Conservation (phyloP, 2,797 vertebrate genomes). For the Morus bassanus region DNA sequence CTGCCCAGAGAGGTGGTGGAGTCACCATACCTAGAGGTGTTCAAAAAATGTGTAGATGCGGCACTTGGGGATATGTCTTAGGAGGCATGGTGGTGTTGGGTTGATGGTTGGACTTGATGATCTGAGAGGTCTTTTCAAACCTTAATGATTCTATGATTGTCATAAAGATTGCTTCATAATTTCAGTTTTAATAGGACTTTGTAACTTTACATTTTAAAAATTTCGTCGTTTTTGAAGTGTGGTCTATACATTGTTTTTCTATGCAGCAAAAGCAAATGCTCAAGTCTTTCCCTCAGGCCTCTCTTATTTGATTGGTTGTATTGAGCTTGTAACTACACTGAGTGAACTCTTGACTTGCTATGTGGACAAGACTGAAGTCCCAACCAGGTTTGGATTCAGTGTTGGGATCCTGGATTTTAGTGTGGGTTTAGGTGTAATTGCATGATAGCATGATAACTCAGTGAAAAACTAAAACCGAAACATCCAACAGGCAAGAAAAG, state of each 20-base stretch:
- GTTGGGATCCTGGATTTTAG: neutral
- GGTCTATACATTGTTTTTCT: neutral
- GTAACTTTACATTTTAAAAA: neutral
- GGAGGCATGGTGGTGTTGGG: no score
- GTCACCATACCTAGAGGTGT: no score
- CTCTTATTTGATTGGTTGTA: neutral
- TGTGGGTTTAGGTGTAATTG: neutral
- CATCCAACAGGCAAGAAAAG: neutral
- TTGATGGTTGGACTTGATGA: no score
- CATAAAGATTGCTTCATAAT: neutral
- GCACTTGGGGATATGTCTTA: no score
- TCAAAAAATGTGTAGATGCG: no score
- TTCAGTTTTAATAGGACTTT: neutral
- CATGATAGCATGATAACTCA: neutral
- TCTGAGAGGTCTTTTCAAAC: no score
- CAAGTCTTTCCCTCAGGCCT: neutral
- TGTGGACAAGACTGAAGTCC: neutral
- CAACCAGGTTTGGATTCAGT: neutral
- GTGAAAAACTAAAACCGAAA: neutral
- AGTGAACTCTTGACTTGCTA: neutral
- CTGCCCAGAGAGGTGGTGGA: no score
- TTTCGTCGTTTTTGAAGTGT: neutral
- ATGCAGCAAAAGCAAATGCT: neutral
- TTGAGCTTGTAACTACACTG: neutral
- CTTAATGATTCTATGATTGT: neutral